Conservation (phyloP, 2,113 vertebrate species). For the Nasalis larvatus region DNA sequence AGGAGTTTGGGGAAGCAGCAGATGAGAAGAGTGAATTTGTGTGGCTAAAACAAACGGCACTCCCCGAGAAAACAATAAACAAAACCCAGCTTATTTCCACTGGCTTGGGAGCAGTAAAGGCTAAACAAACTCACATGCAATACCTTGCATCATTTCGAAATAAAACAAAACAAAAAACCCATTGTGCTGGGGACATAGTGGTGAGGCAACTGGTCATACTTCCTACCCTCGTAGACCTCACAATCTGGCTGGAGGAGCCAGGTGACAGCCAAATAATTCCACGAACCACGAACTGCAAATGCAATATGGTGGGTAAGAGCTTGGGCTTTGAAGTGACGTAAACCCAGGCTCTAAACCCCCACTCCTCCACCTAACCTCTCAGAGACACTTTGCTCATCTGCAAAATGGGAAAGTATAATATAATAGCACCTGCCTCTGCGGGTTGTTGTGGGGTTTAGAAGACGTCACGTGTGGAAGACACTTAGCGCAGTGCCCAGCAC, state of each 20-base stretch:
- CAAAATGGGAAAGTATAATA: accelerated
- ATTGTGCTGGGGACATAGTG: background rate
- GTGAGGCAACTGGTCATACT: background rate
- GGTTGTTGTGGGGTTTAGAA: background rate
- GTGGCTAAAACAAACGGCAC: background rate
- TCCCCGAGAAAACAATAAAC: background rate
- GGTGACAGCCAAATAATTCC: background rate
- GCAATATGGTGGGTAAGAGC: background rate
- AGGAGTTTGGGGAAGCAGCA: background rate
- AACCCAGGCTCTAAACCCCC: background rate
- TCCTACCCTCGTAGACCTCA: background rate
- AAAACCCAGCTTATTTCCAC: background rate
- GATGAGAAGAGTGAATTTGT: background rate
- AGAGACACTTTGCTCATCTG: background rate
- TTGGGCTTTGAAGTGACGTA: background rate
- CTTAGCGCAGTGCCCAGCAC: background rate
- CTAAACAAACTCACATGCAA: background rate
- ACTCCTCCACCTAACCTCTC: background rate
- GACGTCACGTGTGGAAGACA: accelerated
- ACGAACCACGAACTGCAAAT: background rate
- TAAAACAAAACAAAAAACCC: background rate
- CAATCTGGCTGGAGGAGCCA: background rate
- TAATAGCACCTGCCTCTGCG: accelerated
- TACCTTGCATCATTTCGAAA: background rate
- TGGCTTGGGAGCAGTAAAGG: background rate